A percentile compares a stretch with the other conserved stretches of the same genome.
Evolutionary conservation across 1,140 invertebrate genomes (phyloP).

Genomic region (Zaprionus ornatus): DNA sequence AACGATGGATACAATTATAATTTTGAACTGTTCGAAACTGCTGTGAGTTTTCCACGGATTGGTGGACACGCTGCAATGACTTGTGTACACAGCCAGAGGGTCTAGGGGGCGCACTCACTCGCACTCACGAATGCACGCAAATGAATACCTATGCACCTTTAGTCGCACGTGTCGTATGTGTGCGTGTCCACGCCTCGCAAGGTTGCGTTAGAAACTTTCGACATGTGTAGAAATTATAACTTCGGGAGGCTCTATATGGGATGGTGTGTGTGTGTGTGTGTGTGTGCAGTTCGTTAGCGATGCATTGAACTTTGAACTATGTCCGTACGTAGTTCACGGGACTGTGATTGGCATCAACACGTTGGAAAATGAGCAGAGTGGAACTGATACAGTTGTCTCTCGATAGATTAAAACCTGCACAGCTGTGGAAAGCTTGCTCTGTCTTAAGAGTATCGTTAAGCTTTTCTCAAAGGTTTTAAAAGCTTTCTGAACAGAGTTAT

Average conservation of each 20-base stretch:
- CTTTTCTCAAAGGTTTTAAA: too few relatives aligned
- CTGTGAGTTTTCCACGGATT: constrained; percentile 1
- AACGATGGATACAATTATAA: constrained; percentile 1
- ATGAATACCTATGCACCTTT: background rate
- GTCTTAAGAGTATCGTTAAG: too few relatives aligned
- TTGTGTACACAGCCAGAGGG: background rate
- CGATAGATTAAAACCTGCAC: too few relatives aligned
- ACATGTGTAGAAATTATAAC: constrained; percentile 4
- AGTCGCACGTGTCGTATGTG: background rate
- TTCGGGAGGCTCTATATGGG: background rate
- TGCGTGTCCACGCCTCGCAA: background rate
- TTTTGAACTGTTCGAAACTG: background rate
- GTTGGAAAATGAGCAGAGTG: background rate
- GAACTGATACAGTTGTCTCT: background rate
- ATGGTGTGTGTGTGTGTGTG: background rate
- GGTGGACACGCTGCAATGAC: background rate
- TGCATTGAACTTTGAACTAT: constrained; percentile 24
- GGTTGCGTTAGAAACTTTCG: background rate
- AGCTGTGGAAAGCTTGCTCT: too few relatives aligned
- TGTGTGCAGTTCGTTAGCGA: constrained; percentile 15
- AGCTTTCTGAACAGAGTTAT: background rate
- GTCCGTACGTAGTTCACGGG: background rate
- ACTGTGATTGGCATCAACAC: background rate
- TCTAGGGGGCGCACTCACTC: background rate
- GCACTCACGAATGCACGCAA: background rate